These are phyloP conservation scores for Acanthisitta chloris DNA, from an alignment of 2,113 vertebrate genomes.

Conservation along the genomic window DNA sequence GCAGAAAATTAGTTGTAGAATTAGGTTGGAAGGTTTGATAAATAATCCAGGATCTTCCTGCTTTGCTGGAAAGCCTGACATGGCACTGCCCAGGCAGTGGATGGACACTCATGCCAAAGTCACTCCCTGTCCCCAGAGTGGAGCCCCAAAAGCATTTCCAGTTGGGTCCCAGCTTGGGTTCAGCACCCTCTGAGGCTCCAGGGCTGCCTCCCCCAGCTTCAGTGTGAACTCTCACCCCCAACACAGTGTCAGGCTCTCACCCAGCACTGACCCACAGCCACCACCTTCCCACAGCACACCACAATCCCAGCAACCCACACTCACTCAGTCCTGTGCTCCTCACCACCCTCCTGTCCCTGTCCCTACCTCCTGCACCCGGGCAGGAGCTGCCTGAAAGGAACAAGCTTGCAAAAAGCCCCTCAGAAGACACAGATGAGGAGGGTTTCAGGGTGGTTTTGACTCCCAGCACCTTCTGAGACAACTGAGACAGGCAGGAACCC, in stretches of 20 bases:
- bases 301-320: accelerated
- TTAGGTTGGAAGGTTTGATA: neutral
- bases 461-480: neutral
- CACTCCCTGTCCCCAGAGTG: neutral
- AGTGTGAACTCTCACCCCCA: neutral
- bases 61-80: neutral
- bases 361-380: neutral
- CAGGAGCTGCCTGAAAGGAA: neutral
- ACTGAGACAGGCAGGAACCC: neutral
- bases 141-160: neutral
- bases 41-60: neutral
- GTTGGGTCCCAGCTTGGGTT: neutral
- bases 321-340: neutral
- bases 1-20: neutral
- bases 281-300: neutral
- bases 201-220: neutral
- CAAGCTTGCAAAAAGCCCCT: neutral
- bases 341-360: neutral
- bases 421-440: neutral
- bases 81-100: neutral
- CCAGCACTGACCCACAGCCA: neutral
- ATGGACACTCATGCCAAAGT: neutral
- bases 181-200: neutral
- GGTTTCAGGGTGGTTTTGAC: neutral
- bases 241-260: neutral